Base-by-base conservation (phyloP, 2,888 invertebrate species). In the Noctuana brunneofusca region DNA sequence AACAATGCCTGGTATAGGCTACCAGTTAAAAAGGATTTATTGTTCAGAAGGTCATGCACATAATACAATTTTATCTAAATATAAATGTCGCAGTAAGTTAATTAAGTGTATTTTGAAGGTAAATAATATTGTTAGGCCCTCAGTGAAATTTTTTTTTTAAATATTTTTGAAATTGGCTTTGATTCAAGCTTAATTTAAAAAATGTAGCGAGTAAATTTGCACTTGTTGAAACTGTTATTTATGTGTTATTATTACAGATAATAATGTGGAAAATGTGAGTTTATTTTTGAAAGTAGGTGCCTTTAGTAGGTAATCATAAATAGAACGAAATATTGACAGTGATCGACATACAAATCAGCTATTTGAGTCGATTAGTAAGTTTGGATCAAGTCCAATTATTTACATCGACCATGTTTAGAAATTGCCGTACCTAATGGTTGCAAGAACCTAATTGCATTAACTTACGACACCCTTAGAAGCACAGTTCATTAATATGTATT, bases 401-500 rank as follows among this genome's bases (percentile, higher is more conserved):
- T n/a, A 56, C 56, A 48, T 62, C 48, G 30, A 41, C 62, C 56
- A 55, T 63, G 62, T 50, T 63, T 56, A 63, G 62, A 63, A 63
- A 63, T 63, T 56, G 62, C 62, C 50, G 24, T n/a, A n/a, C n/a
- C n/a, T 63, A 56, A 49, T 56, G 56, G 55, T 50, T 63, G 38
- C 62, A 63, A 63, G 55, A 63, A 56, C 49, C 56, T 46, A 64
- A 65, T 66, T 64, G 65, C 63, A 63, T 64, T 58, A 50, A 55
- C 63, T 70, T 69, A 65, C 70, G 65, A 71, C 68, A 71, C 65
- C 62, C 66, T 65, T 62, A 62, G 58, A 58, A 64, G 65, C 20
- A 62, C 22, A 54, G 41, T 63, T 63, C 64, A 65, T 66, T 64
- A 67, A 60, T 68, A 69, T 66, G 69, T 62, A 65, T n/a, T n/a